Percentiles rank a stretch among this genome's conserved stretches.
Evolutionary conservation across 2,113 vertebrate species (phyloP).

Genomic region (Drymodes brunneopygia): DNA sequence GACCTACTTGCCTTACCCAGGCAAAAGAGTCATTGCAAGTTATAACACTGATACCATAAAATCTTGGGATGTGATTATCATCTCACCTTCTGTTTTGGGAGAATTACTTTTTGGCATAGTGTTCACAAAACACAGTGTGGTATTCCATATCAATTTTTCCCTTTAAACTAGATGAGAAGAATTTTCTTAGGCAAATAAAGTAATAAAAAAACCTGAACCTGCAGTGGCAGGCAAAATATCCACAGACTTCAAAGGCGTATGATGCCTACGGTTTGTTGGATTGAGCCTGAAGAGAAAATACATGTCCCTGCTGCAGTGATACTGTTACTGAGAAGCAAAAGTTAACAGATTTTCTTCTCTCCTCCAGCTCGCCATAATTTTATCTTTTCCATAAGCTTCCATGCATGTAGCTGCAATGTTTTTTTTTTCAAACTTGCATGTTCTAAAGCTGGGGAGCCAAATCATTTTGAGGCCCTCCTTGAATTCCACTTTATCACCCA

Average conservation of each 20-base stretch:
- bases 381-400: neutral
- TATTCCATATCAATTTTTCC: neutral
- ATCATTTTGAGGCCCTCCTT: neutral
- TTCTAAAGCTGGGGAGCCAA: neutral
- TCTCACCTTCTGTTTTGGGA: neutral
- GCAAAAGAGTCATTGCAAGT: neutral
- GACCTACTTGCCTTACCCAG: neutral
- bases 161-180: constrained; percentile 27
- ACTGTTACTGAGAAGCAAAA: neutral
- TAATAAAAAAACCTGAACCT: neutral
- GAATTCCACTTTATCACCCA: neutral
- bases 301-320: neutral
- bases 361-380: neutral
- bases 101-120: neutral
- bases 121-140: neutral
- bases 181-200: constrained; percentile 40
- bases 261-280: neutral
- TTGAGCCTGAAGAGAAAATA: neutral
- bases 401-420: neutral
- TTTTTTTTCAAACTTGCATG: rapidly evolving
- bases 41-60: neutral
- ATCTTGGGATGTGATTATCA: neutral
- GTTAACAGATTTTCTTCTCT: neutral
- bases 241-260: constrained; percentile 18
- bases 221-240: constrained; percentile 7